phyloP scores from a whole-genome alignment of 2,888 invertebrate species.

The Drosophila antonietae region DNA sequence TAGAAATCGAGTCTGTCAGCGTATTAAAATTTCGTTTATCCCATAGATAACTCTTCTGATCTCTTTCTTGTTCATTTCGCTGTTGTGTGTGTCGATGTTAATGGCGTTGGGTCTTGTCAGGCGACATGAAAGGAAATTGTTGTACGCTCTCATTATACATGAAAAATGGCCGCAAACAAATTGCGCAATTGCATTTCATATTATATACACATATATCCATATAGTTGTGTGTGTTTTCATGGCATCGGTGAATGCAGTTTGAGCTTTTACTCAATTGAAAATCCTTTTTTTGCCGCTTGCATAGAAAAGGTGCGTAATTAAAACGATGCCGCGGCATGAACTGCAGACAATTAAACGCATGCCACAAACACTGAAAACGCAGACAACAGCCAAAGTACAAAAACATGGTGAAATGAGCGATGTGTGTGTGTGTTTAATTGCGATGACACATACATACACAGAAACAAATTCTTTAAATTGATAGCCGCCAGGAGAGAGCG shows the following conservation, averaged over 20 bases:
- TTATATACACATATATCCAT: neutral
- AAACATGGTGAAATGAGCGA: constrained; percentile 54
- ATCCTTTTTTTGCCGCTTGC: constrained; percentile 29
- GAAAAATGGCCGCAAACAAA: constrained; percentile 60
- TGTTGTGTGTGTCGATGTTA: constrained; percentile 22
- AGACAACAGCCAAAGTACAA: constrained; percentile 13
- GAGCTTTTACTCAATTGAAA: constrained; percentile 67
- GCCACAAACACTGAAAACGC: constrained; percentile 50
- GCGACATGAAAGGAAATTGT: constrained; percentile 62
- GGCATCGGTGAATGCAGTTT: constrained; percentile 41
- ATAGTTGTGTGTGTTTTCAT: constrained; percentile 18
- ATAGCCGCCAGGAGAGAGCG: constrained; percentile 25
- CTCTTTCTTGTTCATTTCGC: neutral
- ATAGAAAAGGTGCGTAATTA: constrained; percentile 75
- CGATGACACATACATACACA: constrained; percentile 30
- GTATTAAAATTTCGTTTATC: neutral
- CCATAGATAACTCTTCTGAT: neutral
- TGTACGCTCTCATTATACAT: constrained; percentile 58
- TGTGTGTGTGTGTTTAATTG: constrained; percentile 63
- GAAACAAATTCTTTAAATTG: constrained; percentile 47
- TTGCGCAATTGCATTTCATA: constrained; percentile 38
- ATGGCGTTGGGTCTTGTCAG: constrained; percentile 39
- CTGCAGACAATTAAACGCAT: constrained; percentile 73
- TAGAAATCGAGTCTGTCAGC: neutral
- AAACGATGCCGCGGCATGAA: constrained; percentile 60